Base-by-base conservation (phyloP, 2,113 vertebrate species). In the Ammodytes dubius region DNA sequence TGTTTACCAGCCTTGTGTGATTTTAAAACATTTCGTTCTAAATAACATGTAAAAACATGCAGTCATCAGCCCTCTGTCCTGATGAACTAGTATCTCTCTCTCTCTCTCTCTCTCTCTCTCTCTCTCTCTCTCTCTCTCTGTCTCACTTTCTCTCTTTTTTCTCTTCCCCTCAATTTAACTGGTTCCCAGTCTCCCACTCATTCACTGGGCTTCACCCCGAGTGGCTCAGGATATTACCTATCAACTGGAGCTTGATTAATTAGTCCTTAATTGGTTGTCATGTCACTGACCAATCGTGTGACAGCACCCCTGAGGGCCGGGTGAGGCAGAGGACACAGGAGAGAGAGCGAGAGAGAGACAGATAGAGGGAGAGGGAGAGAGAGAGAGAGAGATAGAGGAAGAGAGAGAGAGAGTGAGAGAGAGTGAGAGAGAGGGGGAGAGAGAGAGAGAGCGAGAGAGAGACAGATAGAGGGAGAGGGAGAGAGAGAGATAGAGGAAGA, bases 231-330 rank as follows among this genome's bases (percentile, higher is more conserved):
- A 92, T 91, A 91, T 93, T 89, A 93, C 84, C 89, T 73, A 82
- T 93, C 89, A 90, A 92, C 87, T 90, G 86, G 79, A 88, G 89
- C 91, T 87, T 94, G 93, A 93, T 92, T 94, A 93, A 94, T 94
- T 91, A 92, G 87, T 86, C 86, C 78, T 84, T 93, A 94, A 93
- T 91, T 92, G 89, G 88, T 90, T 92, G 88, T 87, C 91, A 89
- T 87, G 86, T 89, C 86, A 85, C 81, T 70, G 88, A 77, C 84
- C 88, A 88, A 88, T 90, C 57, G 64, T 60, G 80, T 79, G 78
- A 88, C 83, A 75, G 88, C 82, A 85, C 90, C 90, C 87, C 81
- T 17, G 76, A 68, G 88, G 84, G 79, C 59, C 2, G 85, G 87
- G 86, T 87, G 82, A 91, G 74, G 74, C 79, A 87, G 80, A 86